These are phyloP conservation scores for Phortica magna DNA, from an alignment of 2,888 invertebrate species.

Conservation along the genomic window DNA sequence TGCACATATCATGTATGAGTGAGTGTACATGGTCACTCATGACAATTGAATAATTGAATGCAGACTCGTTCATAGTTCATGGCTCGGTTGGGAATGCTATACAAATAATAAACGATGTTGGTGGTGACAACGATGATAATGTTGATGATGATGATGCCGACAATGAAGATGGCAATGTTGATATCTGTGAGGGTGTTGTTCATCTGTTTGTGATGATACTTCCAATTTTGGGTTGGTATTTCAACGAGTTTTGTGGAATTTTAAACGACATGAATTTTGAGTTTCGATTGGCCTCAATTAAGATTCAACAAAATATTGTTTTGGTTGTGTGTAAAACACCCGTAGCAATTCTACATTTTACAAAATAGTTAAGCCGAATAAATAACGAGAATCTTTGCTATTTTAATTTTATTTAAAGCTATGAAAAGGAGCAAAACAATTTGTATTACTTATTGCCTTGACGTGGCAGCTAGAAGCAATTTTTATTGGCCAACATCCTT, in stretches of 20 bases:
- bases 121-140: not conserved
- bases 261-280: not conserved
- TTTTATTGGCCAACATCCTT: conserved; percentile 17
- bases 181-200: too few species aligned
- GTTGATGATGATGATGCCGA: too few species aligned
- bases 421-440: too few species aligned
- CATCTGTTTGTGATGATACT: too few species aligned
- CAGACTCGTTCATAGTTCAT: not conserved
- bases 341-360: too few species aligned
- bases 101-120: not conserved
- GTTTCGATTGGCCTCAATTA: not conserved
- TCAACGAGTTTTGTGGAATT: too few species aligned
- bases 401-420: too few species aligned
- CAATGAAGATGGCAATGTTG: too few species aligned
- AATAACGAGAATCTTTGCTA: too few species aligned
- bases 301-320: too few species aligned
- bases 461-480: not conserved
- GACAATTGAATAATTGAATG: conserved; percentile 27
- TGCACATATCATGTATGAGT: not conserved
- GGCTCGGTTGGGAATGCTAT: not conserved
- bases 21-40: conserved; percentile 13
- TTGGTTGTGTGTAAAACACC: not conserved
- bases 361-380: too few species aligned
- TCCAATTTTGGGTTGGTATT: too few species aligned
- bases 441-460: not conserved